Percentiles rank a stretch among this genome's conserved stretches.
Conservation (phyloP, 30 jellyfish, hydroid and myxozoan genomes). For the Hydra vulgaris region DNA sequence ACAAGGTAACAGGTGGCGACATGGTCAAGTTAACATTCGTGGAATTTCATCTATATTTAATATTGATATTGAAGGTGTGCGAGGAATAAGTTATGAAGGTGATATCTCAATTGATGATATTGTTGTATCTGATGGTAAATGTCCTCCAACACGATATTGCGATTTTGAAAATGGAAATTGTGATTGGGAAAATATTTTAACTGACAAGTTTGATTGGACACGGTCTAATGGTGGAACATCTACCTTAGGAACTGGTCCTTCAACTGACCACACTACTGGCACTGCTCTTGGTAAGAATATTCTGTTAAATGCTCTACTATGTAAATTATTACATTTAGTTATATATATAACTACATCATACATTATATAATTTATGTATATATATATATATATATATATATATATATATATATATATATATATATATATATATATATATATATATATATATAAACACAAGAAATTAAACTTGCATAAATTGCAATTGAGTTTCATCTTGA, state of each 20-base stretch:
- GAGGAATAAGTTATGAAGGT: slow-evolving; percentile 75
- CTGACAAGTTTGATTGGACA: slow-evolving; percentile 89
- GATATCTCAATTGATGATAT: slow-evolving; percentile 86
- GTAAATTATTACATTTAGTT: too few species aligned
- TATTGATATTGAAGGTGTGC: slow-evolving; percentile 72
- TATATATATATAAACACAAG: too few species aligned
- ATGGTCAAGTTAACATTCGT: slow-evolving; percentile 70
- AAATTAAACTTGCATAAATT: too few species aligned
- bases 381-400: too few species aligned
- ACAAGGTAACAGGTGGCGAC: slow-evolving; percentile 89
- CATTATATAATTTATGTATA: too few species aligned
- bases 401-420: too few species aligned
- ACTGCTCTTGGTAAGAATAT: slow-evolving; percentile 58
- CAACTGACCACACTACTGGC: slow-evolving; percentile 94
- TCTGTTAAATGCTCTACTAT: too few species aligned
- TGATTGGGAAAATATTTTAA: slow-evolving; percentile 50
- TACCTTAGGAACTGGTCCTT: slow-evolving; percentile 96
- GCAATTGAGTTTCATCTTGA: too few species aligned
- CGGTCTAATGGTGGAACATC: slow-evolving; percentile 92
- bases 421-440: too few species aligned
- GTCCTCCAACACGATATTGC: slow-evolving; percentile 68
- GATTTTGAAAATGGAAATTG: slow-evolving; percentile 80
- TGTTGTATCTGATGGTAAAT: slow-evolving; percentile 48
- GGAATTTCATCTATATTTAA: slow-evolving; percentile 33
- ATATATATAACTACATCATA: too few species aligned